Base-by-base conservation (phyloP, 2,797 vertebrate genomes). In the Dallia pectoralis region DNA sequence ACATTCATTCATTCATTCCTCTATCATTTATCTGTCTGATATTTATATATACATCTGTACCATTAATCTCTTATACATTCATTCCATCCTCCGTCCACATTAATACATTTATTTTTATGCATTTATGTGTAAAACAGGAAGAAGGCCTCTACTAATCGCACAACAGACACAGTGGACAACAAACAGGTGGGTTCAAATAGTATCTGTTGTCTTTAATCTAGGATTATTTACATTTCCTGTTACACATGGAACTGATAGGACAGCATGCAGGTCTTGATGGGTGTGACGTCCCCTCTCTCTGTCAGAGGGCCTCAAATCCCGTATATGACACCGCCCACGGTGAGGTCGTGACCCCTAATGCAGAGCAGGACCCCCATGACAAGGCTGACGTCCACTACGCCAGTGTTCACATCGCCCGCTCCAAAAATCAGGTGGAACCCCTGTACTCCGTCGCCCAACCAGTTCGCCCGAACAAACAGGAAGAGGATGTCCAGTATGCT, bases 401-500 rank as follows among this genome's bases (percentile, higher is more conserved):
- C 36, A 76, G 33, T 5, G n/a, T 76, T 40, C 7, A 61, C 63
- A 48, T 76, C 62, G 22, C 69, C 56, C 67, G 1, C 15, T 29
- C 59, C 19, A 47, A 56, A 12, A 53, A 30, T 47, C 48, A 65
- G 47, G 48, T 47, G 36, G 69, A 5, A 14, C 63, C 47, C 64
- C 62, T 63, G 27, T 29, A 49, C 74, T 70, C 74, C n/a, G 29
- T 15, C 32, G 53, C 27, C 68, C 61, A 44, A 18, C 30, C 30
- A 40, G 18, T 8, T 67, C 65, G 61, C 40, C 30, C 69, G 7
- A 66, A 74, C 40, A 74, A 27, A 61, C 65, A 69, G 29, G 56
- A 49, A 29, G 25, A 74, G n/a, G 36, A 76, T 16, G 64, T 67
- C 48, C 48, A 61, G 19, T 67, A 76, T 22, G 36, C 74, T 11